Evolutionary conservation across 1,140 invertebrate genomes (phyloP).

Genomic region (Achroia grisella): DNA sequence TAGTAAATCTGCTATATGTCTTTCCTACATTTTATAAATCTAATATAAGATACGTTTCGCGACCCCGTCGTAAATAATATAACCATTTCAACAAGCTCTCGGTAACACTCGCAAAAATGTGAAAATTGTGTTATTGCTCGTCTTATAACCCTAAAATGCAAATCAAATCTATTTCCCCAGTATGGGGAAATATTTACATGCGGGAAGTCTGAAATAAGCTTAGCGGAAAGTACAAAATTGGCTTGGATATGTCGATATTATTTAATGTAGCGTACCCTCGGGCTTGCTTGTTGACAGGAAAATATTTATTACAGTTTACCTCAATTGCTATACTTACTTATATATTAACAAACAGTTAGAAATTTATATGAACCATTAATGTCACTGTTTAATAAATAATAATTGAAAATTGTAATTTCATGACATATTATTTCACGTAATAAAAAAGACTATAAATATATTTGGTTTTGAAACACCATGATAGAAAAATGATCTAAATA

Average conservation of each 20-base stretch:
- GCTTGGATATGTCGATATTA: conserved; percentile 55
- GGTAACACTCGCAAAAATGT: conserved; percentile 17
- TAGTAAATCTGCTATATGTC: too few relatives aligned
- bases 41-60: too few relatives aligned
- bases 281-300: conserved; percentile 44
- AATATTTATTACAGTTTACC: conserved; percentile 41
- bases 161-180: conserved; percentile 41
- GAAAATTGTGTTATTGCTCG: conserved; percentile 24
- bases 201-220: conserved; percentile 49
- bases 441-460: too few relatives aligned
- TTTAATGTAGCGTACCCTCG: conserved; percentile 43
- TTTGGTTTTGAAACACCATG: too few relatives aligned
- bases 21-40: too few relatives aligned
- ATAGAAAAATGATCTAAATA: too few relatives aligned
- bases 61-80: too few relatives aligned
- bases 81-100: too few relatives aligned
- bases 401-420: too few relatives aligned
- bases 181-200: conserved; percentile 39
- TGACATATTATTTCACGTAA: too few relatives aligned
- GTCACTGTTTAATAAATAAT: too few relatives aligned
- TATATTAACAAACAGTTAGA: conserved; percentile 9
- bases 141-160: conserved; percentile 37
- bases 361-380: too few relatives aligned
- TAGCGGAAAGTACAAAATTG: conserved; percentile 54
- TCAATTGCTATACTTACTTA: conserved; percentile 26